Evolutionary conservation across 2,797 vertebrate genomes (phyloP), one percentile per base, ranked within the genome.

Genomic region (Glossophaga mutica): DNA sequence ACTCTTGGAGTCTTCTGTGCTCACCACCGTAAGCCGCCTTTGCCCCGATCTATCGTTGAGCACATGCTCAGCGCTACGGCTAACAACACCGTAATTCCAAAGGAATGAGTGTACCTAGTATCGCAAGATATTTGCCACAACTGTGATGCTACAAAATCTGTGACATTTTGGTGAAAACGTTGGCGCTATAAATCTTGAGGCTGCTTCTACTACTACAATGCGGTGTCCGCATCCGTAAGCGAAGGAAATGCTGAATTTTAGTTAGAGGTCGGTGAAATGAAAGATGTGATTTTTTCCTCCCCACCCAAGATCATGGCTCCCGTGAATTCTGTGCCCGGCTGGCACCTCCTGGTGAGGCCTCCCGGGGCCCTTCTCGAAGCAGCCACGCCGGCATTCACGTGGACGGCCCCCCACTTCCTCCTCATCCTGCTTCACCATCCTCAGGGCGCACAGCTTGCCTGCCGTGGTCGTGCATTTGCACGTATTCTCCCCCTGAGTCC

Each of bases 121-220:
- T 87, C 3, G 0, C 2, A 34, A 78, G 71, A 22, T 68, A 91
- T 46, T 26, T 65, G 37, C 32, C 37, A 81, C 26, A 12, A 29
- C 7, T 2, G 2, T 59, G 44, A 37, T 7, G 21, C 26, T 12
- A 76, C 65, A 18, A 87, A 90, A 84, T 34, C 82, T 73, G 48
- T 37, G 73, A 71, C 65, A 34, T 91, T 91, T 74, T 24, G 44
- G 85, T n/a, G 52, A 79, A 87, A 92, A 81, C 37, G 50, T 19
- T 18, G n/a, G 29, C 65, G 57, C 32, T 87, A 55, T 89, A 89
- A 82, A 82, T 73, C 50, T 34, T 4, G 52, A 50, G 9, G 1
- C 2, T 11, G 39, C 62, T 29, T 10, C 70, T 34, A 42, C 46
- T 26, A 1, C 37, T 55, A 16, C 18, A 9, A 44, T 39, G 42